Evolutionary conservation across 2,113 vertebrate species (phyloP).

Genomic region (Ellobius talpinus): DNA sequence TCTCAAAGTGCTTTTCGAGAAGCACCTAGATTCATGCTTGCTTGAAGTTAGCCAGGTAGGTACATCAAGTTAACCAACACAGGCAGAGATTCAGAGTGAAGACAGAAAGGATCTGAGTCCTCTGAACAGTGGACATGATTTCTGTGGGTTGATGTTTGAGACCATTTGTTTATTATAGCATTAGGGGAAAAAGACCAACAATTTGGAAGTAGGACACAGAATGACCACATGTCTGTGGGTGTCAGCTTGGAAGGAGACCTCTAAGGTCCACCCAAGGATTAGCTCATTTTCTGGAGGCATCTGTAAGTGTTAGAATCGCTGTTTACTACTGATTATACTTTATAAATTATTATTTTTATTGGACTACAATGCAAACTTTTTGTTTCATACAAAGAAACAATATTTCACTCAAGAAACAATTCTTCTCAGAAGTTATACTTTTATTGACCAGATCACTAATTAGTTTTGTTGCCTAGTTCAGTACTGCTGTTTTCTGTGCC

Average conservation of each 20-base stretch:
- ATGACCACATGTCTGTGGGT: constrained; percentile 17
- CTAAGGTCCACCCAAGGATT: constrained; percentile 35
- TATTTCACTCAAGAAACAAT: constrained; percentile 19
- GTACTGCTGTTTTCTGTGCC: not conserved
- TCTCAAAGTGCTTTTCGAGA: not conserved
- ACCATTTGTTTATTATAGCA: not conserved
- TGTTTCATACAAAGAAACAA: not conserved
- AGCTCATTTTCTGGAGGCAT: constrained; percentile 26
- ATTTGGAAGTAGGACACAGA: constrained; percentile 6
- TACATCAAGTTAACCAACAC: not conserved
- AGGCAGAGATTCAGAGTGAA: not conserved
- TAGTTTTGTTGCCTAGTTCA: not conserved
- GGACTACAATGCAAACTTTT: not conserved
- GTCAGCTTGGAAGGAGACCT: not conserved
- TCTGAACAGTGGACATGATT: not conserved
- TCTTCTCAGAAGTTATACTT: not conserved
- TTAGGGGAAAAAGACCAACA: not conserved
- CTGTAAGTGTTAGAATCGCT: not conserved
- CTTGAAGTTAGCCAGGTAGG: not conserved
- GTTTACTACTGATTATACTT: constrained; percentile 15
- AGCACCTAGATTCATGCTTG: not conserved
- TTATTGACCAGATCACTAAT: not conserved
- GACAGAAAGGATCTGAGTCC: not conserved
- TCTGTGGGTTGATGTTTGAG: not conserved
- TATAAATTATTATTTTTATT: constrained; percentile 37